These are phyloP conservation scores for Hesperia comma DNA, from an alignment of 2,888 invertebrate species.

Conservation along the genomic window DNA sequence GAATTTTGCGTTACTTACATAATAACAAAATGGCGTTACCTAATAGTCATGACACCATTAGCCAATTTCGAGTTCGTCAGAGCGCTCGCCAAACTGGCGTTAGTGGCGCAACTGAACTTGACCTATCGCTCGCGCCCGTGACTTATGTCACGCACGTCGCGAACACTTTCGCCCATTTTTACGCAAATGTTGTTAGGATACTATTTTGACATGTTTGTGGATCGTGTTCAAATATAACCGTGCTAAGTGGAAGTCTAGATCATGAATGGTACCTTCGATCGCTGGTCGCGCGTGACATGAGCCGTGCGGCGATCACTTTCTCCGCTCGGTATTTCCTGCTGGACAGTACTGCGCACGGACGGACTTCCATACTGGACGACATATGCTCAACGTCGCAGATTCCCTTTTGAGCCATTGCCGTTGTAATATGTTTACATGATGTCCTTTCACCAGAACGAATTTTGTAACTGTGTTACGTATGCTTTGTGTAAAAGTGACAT, in stretches of 20 bases:
- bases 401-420: neutral
- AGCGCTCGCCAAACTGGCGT: slow-evolving; percentile 27
- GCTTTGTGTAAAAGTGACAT: too few relatives aligned
- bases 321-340: slow-evolving; percentile 1
- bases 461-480: slow-evolving; percentile 4
- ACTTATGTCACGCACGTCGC: slow-evolving; percentile 29
- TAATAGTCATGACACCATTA: slow-evolving; percentile 14
- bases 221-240: neutral
- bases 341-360: neutral
- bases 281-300: neutral
- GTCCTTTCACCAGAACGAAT: neutral
- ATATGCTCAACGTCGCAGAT: neutral
- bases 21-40: slow-evolving; percentile 7
- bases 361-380: slow-evolving; percentile 3
- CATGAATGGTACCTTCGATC: neutral
- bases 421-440: neutral
- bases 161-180: slow-evolving; percentile 37
- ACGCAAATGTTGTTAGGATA: neutral
- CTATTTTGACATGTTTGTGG: neutral
- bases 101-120: slow-evolving; percentile 38
- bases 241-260: neutral
- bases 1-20: neutral
- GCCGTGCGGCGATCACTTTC: neutral
- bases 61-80: slow-evolving; percentile 27
- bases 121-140: slow-evolving; percentile 38